phyloP scores from a whole-genome alignment of 2,888 invertebrate species.

The Meandrusa payeni region DNA sequence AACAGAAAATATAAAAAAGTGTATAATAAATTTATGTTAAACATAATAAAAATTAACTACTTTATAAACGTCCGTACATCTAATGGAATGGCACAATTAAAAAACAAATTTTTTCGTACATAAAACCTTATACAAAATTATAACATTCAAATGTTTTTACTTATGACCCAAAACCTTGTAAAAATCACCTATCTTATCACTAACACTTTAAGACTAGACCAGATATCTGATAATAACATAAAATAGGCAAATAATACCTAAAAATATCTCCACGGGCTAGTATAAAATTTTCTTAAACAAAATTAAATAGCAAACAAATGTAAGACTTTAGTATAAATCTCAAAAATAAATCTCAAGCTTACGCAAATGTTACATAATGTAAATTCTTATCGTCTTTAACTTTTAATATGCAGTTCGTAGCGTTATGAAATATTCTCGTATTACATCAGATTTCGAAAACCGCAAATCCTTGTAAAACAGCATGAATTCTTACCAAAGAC shows the following conservation, averaged over 20 bases:
- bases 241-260: not conserved
- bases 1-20: conserved; percentile 26
- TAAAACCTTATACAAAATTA: conserved; percentile 8
- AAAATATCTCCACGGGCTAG: conserved; percentile 4
- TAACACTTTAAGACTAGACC: conserved; percentile 14
- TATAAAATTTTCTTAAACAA: conserved; percentile 5
- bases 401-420: no score
- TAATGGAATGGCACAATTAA: conserved; percentile 26
- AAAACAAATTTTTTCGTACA: conserved; percentile 9
- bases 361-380: no score
- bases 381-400: no score
- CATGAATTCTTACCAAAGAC: no score
- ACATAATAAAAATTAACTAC: conserved; percentile 26
- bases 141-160: conserved; percentile 7
- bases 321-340: conserved; percentile 9
- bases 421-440: no score
- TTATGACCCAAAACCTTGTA: conserved; percentile 10
- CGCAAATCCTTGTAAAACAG: no score
- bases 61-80: conserved; percentile 16
- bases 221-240: conserved; percentile 5
- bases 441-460: no score
- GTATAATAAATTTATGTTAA: conserved; percentile 26
- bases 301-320: not conserved
- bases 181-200: conserved; percentile 16
- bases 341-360: conserved; percentile 11